A percentile compares a stretch with the other conserved stretches of the same genome.
Conservation (phyloP, 1,140 invertebrate genomes). For the Zophobas atratus region DNA sequence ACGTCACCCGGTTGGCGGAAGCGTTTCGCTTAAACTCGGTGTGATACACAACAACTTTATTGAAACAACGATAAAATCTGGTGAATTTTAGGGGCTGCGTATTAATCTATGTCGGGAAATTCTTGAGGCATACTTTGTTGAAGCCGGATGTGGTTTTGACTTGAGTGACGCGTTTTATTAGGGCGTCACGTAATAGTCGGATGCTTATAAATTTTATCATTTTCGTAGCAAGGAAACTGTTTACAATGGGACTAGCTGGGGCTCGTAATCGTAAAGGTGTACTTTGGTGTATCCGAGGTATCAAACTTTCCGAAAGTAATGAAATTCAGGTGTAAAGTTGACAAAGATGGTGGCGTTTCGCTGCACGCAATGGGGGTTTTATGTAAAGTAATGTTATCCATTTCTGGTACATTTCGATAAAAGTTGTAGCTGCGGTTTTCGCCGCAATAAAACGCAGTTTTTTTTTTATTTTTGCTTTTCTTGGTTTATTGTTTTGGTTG, state of each 20-base stretch:
- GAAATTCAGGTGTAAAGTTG: constrained; percentile 14
- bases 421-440: neutral
- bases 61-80: too few relatives aligned
- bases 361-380: neutral
- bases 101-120: too few relatives aligned
- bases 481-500: too few relatives aligned
- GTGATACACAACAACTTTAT: too few relatives aligned
- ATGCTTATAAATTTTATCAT: constrained; percentile 10
- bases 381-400: constrained; percentile 1
- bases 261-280: constrained; percentile 9
- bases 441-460: constrained; percentile 10
- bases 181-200: neutral
- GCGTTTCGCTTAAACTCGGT: too few relatives aligned
- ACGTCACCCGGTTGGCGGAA: too few relatives aligned
- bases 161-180: neutral
- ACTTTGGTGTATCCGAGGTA: neutral
- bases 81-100: too few relatives aligned
- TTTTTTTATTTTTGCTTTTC: neutral
- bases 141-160: too few relatives aligned
- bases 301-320: constrained; percentile 17
- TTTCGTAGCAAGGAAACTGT: neutral
- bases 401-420: neutral
- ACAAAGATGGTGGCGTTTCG: constrained; percentile 3
- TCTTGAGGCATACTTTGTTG: too few relatives aligned
- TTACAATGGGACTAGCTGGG: constrained; percentile 6